Conservation (phyloP, 2,797 vertebrate genomes). For the Kryptolebias ocellatus region DNA sequence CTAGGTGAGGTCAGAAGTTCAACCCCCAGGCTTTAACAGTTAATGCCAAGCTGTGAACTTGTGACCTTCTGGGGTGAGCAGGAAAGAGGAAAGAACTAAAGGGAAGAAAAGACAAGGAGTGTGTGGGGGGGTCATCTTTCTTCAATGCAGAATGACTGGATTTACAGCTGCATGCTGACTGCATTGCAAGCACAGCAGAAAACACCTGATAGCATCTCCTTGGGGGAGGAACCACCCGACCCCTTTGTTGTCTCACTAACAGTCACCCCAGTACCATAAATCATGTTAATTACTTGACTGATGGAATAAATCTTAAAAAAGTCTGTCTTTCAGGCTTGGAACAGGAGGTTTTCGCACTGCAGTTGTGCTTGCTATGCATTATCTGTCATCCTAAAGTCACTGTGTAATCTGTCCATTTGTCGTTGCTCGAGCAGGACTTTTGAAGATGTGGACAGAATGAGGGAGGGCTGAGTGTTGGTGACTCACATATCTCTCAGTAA, state of each 20-base stretch:
- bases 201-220: slow-evolving; percentile 88
- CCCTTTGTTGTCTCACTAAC: slow-evolving; percentile 86
- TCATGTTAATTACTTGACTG: slow-evolving; percentile 89
- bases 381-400: slow-evolving; percentile 82
- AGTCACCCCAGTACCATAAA: slow-evolving; percentile 82
- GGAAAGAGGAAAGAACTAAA: slow-evolving; percentile 48
- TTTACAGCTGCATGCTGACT: slow-evolving; percentile 87
- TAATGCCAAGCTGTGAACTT: slow-evolving; percentile 83
- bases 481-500: slow-evolving; percentile 71
- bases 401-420: slow-evolving; percentile 85
- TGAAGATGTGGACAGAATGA: slow-evolving; percentile 65
- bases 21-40: slow-evolving; percentile 81
- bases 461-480: slow-evolving; percentile 65
- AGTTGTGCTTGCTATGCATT: slow-evolving; percentile 78
- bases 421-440: slow-evolving; percentile 68
- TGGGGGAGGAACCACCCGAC: slow-evolving; percentile 76
- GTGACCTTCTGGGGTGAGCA: slow-evolving; percentile 77
- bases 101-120: slow-evolving; percentile 48
- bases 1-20: slow-evolving; percentile 84
- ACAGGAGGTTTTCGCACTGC: slow-evolving; percentile 76
- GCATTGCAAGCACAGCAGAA: slow-evolving; percentile 86
- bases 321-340: slow-evolving; percentile 73
- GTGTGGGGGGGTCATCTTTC: slow-evolving; percentile 59
- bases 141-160: slow-evolving; percentile 83
- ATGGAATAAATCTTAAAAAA: slow-evolving; percentile 86